These are phyloP conservation scores for Malthinus flaveolus DNA, from an alignment of 2,888 invertebrate genomes.

Conservation along the genomic window DNA sequence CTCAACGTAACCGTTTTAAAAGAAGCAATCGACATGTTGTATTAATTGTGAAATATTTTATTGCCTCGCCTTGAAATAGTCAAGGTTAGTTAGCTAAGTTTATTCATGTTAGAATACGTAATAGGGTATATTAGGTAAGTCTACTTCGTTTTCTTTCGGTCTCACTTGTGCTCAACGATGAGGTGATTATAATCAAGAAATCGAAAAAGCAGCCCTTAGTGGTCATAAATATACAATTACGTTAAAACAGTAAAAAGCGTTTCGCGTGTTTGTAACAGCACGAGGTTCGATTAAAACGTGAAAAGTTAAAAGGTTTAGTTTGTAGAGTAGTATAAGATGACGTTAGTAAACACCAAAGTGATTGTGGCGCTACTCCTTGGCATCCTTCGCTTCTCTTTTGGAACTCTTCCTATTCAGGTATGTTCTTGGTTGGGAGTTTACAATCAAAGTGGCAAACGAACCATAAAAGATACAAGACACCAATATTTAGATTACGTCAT, in stretches of 20 bases:
- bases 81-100: constrained; percentile 8
- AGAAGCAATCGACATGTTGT: no score
- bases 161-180: no score
- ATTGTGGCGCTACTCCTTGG: constrained; percentile 56
- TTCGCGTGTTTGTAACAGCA: not conserved
- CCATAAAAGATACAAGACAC: constrained; percentile 45
- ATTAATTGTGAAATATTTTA: not conserved
- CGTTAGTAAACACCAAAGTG: constrained; percentile 54
- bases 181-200: no score
- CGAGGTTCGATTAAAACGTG: not conserved
- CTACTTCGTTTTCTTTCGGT: not conserved
- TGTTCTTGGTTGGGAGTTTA: constrained; percentile 49
- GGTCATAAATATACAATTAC: not conserved
- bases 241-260: not conserved
- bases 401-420: constrained; percentile 57
- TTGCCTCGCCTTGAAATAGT: constrained; percentile 2
- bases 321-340: constrained; percentile 41
- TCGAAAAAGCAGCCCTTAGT: not conserved
- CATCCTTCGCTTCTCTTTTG: constrained; percentile 55
- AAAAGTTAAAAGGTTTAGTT: not conserved
- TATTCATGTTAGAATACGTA: not conserved
- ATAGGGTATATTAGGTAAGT: not conserved
- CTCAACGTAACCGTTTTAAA: no score
- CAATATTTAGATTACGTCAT: constrained; percentile 47
- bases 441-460: constrained; percentile 45